Conservation (phyloP, 2,888 invertebrate genomes). For the Xylocampa areola region DNA sequence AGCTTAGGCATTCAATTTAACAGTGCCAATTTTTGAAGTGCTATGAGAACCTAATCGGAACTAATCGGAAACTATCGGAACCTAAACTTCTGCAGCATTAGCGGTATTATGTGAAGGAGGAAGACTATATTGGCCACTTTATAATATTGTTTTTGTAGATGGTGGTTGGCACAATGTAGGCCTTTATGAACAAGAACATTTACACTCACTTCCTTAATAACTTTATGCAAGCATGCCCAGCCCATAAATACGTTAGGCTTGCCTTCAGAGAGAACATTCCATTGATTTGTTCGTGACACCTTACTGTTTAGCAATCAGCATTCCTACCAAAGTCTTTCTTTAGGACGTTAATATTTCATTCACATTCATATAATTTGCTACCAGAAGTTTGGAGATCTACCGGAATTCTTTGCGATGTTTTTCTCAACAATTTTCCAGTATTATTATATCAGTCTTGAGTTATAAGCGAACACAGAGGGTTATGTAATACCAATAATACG, state of each 20-base stretch:
- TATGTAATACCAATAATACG: constrained; percentile 7
- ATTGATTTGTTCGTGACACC: constrained; percentile 41
- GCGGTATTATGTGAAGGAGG: too few species aligned
- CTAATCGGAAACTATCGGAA: too few species aligned
- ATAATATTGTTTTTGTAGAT: too few species aligned
- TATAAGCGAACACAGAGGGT: constrained; percentile 17
- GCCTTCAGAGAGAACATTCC: constrained; percentile 40
- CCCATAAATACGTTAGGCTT: constrained; percentile 13
- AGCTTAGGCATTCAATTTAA: too few species aligned
- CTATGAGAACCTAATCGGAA: too few species aligned
- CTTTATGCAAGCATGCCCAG: background rate
- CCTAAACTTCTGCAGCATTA: too few species aligned
- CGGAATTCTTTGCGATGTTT: background rate
- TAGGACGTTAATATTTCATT: constrained; percentile 5
- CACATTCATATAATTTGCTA: constrained; percentile 12
- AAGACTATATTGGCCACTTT: too few species aligned
- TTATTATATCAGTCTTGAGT: constrained; percentile 11
- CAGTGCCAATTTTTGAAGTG: too few species aligned
- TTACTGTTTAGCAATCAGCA: constrained; percentile 26
- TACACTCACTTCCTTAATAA: constrained; percentile 25
- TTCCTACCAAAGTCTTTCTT: constrained; percentile 32
- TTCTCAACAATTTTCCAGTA: constrained; percentile 5
- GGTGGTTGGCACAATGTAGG: background rate
- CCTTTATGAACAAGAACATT: constrained; percentile 7
- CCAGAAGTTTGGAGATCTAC: constrained; percentile 5